A percentile compares a stretch with the other conserved stretches of the same genome.
Evolutionary conservation across 92 coral and sea anemone species (phyloP).

Genomic region (Plumapathes pennacea): DNA sequence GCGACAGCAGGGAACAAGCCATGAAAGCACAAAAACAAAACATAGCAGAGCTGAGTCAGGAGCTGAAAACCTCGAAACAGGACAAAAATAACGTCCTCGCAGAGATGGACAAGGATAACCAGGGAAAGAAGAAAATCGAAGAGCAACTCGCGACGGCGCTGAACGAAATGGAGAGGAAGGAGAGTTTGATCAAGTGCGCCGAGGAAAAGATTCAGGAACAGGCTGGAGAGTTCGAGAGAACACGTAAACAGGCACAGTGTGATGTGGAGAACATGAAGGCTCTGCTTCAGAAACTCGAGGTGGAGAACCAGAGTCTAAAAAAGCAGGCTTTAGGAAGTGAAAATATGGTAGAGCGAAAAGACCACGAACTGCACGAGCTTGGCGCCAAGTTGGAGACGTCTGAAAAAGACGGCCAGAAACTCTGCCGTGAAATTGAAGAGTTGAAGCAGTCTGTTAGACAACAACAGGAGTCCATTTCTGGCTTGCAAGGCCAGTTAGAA

Average conservation of each 20-base stretch:
- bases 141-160: constrained; percentile 34
- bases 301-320: constrained; percentile 36
- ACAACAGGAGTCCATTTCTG: constrained; percentile 12
- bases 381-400: constrained; percentile 38
- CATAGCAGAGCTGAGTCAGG: constrained; percentile 43
- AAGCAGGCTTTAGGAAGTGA: constrained; percentile 17
- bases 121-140: constrained; percentile 41
- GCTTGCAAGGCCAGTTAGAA: constrained; percentile 33
- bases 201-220: constrained; percentile 36
- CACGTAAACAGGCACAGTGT: constrained; percentile 46
- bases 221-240: constrained; percentile 33
- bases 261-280: constrained; percentile 48
- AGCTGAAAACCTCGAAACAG: constrained; percentile 49
- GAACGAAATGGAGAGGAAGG: constrained; percentile 47
- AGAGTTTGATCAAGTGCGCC: constrained; percentile 27
- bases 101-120: constrained; percentile 50
- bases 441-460: constrained; percentile 22
- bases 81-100: constrained; percentile 51
- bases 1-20: constrained; percentile 35
- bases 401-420: constrained; percentile 26
- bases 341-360: constrained; percentile 32
- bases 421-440: constrained; percentile 18
- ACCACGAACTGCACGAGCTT: constrained; percentile 29
- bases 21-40: constrained; percentile 44
- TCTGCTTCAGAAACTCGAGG: constrained; percentile 36